Conservation (phyloP, 2,797 vertebrate species). For the Rhinatrema bivittatum region DNA sequence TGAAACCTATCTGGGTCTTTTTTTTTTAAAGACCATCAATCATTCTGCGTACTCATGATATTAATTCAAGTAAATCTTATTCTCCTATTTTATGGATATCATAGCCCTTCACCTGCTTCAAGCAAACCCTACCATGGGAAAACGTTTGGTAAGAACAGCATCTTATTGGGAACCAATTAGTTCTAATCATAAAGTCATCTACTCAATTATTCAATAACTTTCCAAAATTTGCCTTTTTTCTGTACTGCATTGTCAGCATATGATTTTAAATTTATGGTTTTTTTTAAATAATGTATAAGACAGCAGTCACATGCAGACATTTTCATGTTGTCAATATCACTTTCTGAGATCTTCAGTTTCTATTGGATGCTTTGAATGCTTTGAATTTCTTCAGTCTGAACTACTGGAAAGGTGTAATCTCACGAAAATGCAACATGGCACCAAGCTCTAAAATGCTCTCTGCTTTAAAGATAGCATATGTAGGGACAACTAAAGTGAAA, state of each 20-base stretch:
- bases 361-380: conserved; percentile 9
- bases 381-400: conserved; percentile 12
- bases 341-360: conserved; percentile 13
- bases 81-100: conserved; percentile 86
- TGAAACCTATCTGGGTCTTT: conserved; percentile 82
- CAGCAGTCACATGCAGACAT: conserved; percentile 9
- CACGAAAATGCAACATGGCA: conserved; percentile 13
- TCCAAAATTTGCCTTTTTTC: conserved; percentile 44
- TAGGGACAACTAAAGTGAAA: conserved; percentile 30
- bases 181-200: conserved; percentile 47
- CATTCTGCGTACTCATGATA: conserved; percentile 74
- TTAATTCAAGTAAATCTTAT: conserved; percentile 86
- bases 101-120: conserved; percentile 42
- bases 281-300: conserved; percentile 37
- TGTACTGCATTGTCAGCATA: conserved; percentile 28
- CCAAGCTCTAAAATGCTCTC: conserved; percentile 12
- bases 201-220: conserved; percentile 45
- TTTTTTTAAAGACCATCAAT: conserved; percentile 92
- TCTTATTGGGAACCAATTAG: conserved; percentile 41
- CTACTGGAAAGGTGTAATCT: conserved; percentile 2
- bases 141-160: conserved; percentile 45
- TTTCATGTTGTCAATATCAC: conserved; percentile 14
- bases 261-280: conserved; percentile 28
- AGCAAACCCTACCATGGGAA: conserved; percentile 35
- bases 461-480: conserved; percentile 30